Evolutionary conservation across 2,113 vertebrate species (phyloP).

Genomic region (Cottus gobio): DNA sequence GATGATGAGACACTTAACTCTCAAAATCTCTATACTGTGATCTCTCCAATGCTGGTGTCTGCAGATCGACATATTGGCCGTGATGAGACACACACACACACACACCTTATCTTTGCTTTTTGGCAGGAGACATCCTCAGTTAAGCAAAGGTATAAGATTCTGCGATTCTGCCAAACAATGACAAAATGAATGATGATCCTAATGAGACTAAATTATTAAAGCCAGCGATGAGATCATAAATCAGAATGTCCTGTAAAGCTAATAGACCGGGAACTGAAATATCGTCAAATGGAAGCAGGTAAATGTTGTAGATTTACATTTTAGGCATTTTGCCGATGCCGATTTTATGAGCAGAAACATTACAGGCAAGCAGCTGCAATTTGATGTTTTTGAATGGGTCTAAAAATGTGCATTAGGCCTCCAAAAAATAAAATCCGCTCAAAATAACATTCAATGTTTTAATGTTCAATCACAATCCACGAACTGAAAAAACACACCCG

Average conservation of each 20-base stretch:
- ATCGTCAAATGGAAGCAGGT: background rate
- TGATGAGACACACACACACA: background rate
- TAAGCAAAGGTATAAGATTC: background rate
- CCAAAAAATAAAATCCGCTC: background rate
- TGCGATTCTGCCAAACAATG: background rate
- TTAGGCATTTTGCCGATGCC: conserved; percentile 31
- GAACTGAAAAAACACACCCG: background rate
- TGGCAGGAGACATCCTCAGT: too few relatives aligned
- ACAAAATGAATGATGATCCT: background rate
- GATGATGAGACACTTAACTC: background rate
- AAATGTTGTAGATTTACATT: conserved; percentile 26
- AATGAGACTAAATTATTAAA: conserved; percentile 10
- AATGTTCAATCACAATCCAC: background rate
- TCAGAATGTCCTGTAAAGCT: background rate
- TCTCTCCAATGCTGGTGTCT: too few relatives aligned
- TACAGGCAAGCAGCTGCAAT: background rate
- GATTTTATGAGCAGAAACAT: conserved; percentile 14
- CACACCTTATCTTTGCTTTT: background rate
- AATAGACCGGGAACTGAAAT: conserved; percentile 7
- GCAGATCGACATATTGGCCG: too few relatives aligned
- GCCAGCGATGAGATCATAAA: background rate
- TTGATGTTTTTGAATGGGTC: background rate
- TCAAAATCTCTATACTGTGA: too few relatives aligned
- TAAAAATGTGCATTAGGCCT: background rate
- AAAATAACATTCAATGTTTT: background rate